A percentile compares a stretch with the other conserved stretches of the same genome.
These are phyloP conservation scores for Lutraria lutraria DNA, from an alignment of 2,888 invertebrate species.

Conservation along the genomic window DNA sequence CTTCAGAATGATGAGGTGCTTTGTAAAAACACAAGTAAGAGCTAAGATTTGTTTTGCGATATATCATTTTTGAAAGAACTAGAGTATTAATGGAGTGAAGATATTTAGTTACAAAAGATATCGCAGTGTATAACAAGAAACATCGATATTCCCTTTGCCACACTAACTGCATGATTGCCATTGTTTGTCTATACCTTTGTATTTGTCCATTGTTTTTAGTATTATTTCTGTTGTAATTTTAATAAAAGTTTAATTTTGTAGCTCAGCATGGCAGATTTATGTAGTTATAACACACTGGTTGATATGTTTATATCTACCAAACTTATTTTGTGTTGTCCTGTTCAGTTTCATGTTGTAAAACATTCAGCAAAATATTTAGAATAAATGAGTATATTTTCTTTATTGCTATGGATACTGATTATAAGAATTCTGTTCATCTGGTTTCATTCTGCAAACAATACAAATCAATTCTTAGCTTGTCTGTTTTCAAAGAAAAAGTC, in stretches of 20 bases:
- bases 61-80: background rate
- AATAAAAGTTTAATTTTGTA: background rate
- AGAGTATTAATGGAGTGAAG: background rate
- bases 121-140: background rate
- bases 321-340: no score
- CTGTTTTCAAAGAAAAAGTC: no score
- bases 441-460: no score
- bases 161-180: slow-evolving; percentile 27
- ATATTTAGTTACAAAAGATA: background rate
- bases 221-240: background rate
- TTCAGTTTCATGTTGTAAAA: no score
- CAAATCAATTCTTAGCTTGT: no score
- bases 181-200: background rate
- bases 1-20: background rate
- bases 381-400: no score
- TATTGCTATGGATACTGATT: no score
- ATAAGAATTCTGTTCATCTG: no score
- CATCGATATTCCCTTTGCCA: background rate
- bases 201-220: background rate
- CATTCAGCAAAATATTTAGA: no score
- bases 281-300: background rate
- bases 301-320: background rate
- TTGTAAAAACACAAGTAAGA: background rate
- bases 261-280: slow-evolving; percentile 8
- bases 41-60: background rate